Base-by-base conservation (phyloP, 2,113 vertebrate genomes). In the Caranx ignobilis region DNA sequence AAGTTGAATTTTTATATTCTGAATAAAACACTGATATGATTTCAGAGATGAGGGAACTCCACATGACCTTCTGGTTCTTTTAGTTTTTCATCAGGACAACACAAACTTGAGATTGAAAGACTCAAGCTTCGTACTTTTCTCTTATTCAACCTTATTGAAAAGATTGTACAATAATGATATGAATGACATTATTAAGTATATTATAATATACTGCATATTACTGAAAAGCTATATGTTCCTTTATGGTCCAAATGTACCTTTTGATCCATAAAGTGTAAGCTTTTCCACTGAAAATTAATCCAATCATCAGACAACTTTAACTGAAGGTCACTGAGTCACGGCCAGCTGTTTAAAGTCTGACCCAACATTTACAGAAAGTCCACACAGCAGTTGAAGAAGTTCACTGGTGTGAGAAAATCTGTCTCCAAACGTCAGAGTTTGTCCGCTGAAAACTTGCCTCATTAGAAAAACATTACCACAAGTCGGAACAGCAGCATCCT, bases 401-500 rank as follows among this genome's bases (percentile, higher is more conserved):
- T 13, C 21, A 52, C 4, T 15, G 19, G n/a, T 73, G 57, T 74
- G 43, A 54, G 48, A 65, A 63, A 67, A n/a, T 50, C 7, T 9
- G 48, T 11, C 8, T 7, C 18, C 34, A 21, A 56, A 52, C 19
- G 2, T 41, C 11, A 12, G 32, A 32, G 10, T 61, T 47, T n/a
- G 18, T 69, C 1, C 54, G n/a, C 19, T 18, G 12, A 65, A 67
- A 74, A 67, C 12, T 71, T 18, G 7, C 13, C 41, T 47, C 69
- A 41, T 54, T 71, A 62, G 55, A 43, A 55, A 52, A 62, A 34
- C 47, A 26, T 62, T 26, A 68, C 9, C 12, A 50, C 21, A 64
- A 63, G 37, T 61, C 43, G 47, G 34, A 52, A 70, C 43, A 34
- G 45, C 59, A 73, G 61, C 68, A 47, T 76, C 75, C 32, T 32